These are phyloP conservation scores for Chondrosia reniformis DNA, from an alignment of 37 sponge, comb jelly and placozoan genomes.

Conservation along the genomic window DNA sequence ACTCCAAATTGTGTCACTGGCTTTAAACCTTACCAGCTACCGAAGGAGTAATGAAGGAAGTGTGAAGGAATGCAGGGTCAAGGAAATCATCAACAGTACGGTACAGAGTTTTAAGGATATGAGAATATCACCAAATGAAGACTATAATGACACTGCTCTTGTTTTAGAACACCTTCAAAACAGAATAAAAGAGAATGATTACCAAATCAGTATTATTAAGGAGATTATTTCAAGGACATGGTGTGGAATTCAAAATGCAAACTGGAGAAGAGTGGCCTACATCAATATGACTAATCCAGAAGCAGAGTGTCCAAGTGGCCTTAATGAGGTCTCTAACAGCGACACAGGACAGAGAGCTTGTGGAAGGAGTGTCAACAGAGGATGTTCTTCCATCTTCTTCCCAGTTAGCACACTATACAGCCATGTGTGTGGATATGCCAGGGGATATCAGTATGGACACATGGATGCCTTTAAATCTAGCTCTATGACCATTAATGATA, in stretches of 20 bases:
- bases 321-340: not conserved
- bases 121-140: too few relatives aligned
- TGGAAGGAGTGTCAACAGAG: constrained; percentile 7
- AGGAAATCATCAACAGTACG: too few relatives aligned
- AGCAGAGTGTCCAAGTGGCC: constrained; percentile 26
- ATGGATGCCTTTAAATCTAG: constrained; percentile 13
- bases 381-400: constrained; percentile 29
- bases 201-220: too few relatives aligned
- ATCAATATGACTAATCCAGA: constrained; percentile 29
- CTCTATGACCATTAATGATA: constrained; percentile 4
- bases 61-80: too few relatives aligned
- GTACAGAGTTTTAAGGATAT: too few relatives aligned
- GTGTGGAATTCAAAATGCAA: constrained; percentile 18
- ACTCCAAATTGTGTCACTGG: too few relatives aligned
- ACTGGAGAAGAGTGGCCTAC: constrained; percentile 34
- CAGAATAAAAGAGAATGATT: too few relatives aligned
- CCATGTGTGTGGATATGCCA: constrained; percentile 28
- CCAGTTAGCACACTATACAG: constrained; percentile 16
- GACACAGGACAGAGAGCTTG: constrained; percentile 11
- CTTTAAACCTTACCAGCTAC: too few relatives aligned
- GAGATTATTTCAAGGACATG: too few relatives aligned
- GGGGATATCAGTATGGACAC: constrained; percentile 11
- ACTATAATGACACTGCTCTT: too few relatives aligned
- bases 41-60: too few relatives aligned
- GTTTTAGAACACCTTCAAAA: too few relatives aligned